These are phyloP conservation scores for Lepidonotus clava DNA, from an alignment of 2,888 invertebrate genomes.

Conservation along the genomic window DNA sequence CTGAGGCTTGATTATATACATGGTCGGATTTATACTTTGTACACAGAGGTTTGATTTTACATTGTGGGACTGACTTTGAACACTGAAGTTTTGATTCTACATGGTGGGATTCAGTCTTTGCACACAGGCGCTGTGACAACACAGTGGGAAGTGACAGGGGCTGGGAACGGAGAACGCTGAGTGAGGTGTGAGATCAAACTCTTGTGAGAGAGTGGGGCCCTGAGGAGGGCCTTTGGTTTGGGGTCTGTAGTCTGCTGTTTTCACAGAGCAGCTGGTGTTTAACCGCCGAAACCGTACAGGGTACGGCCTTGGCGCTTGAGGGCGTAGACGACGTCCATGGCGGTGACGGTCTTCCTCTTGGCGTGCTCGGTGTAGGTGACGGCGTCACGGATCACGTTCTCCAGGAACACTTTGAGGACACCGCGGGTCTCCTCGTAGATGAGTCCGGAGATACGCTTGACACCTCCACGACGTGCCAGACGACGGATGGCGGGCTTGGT, in stretches of 20 bases:
- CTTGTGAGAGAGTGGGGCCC: conserved; percentile 42
- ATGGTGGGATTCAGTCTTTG: no score
- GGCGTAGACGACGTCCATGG: conserved; percentile 74
- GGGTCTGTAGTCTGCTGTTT: no score
- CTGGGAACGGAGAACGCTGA: no score
- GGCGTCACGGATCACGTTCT: conserved; percentile 91
- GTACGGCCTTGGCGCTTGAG: conserved; percentile 53
- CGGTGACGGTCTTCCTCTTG: conserved; percentile 92
- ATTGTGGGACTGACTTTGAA: no score
- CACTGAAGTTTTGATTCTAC: no score
- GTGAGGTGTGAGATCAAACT: no score
- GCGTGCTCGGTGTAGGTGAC: conserved; percentile 93
- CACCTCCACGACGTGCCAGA: conserved; percentile 86
- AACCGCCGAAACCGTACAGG: conserved; percentile 52
- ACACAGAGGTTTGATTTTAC: no score
- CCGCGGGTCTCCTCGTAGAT: conserved; percentile 91
- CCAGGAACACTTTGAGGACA: conserved; percentile 89
- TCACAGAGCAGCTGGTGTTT: conserved; percentile 29
- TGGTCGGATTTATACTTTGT: no score
- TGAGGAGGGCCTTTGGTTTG: conserved; percentile 39
- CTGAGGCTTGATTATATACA: no score
- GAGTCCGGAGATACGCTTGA: conserved; percentile 86
- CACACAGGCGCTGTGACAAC: no score
- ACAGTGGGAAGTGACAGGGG: no score
- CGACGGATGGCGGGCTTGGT: conserved; percentile 89